A percentile compares a stretch with the other conserved stretches of the same genome.
Conservation (phyloP, 2,888 invertebrate species). For the Coleophora flavipennella region DNA sequence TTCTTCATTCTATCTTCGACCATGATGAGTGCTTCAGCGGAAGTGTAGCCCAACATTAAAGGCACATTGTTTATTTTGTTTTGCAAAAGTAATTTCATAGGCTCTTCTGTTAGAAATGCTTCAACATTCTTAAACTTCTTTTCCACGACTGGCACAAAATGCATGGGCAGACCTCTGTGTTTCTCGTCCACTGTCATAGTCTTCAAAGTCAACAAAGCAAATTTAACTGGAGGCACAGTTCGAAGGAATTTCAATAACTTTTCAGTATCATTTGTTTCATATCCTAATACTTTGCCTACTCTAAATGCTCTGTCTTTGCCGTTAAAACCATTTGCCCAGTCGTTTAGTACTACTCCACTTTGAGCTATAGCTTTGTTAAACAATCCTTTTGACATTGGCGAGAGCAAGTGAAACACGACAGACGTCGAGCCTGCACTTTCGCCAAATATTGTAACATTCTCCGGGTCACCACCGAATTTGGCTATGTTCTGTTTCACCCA, state of each 20-base stretch:
- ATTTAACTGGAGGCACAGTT: conserved; percentile 17
- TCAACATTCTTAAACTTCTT: conserved; percentile 23
- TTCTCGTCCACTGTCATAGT: conserved; percentile 23
- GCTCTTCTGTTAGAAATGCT: conserved; percentile 25
- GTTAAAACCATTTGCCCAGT: conserved; percentile 19
- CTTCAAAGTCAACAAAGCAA: conserved; percentile 21
- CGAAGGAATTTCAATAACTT: conserved; percentile 22
- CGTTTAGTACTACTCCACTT: conserved; percentile 37
- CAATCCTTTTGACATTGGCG: conserved; percentile 47
- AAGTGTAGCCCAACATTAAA: conserved; percentile 28
- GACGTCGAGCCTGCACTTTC: conserved; percentile 52
- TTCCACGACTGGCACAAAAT: conserved; percentile 34
- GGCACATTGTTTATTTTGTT: conserved; percentile 25
- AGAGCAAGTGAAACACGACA: conserved; percentile 47
- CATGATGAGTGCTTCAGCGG: conserved; percentile 26
- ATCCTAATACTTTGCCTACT: conserved; percentile 19
- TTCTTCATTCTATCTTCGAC: conserved; percentile 17
- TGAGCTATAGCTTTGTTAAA: conserved; percentile 51
- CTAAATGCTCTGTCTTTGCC: conserved; percentile 18
- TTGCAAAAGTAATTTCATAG: conserved; percentile 20
- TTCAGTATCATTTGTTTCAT: conserved; percentile 14
- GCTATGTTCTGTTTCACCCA: conserved; percentile 36
- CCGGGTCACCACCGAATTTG: conserved; percentile 42
- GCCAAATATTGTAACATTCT: conserved; percentile 51
- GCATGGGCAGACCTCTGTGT: conserved; percentile 23